Base-by-base conservation (phyloP, 2,888 invertebrate species). In the Coenonympha arcania region DNA sequence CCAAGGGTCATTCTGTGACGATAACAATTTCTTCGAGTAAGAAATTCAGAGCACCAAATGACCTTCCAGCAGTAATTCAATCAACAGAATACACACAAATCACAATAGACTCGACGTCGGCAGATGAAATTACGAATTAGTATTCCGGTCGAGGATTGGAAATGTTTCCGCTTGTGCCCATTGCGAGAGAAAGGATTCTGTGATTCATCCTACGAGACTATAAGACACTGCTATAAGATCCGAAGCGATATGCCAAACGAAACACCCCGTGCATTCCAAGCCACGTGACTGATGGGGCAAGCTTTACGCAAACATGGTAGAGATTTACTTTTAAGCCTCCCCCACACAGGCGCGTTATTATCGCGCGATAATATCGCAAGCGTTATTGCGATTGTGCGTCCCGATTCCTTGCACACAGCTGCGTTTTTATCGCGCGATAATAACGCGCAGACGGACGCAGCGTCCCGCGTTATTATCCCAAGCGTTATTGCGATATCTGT, bases 191-290 rank as follows among this genome's bases (percentile, higher is more conserved):
- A 55, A 36, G 52, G 51, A 53, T 49, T 49, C 47, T 37, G 52
- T 59, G 59, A 59, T 50, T 59, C 57, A 59, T 56, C 49, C 46
- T 48, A 50, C 51, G 33, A 44, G 48, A 36, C 55, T n/a, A n/a
- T n/a, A n/a, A n/a, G 55, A 59, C 54, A 54, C 56, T 50, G 9
- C 6, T 18, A 9, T 24, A 13, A 44, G 34, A 52, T 52, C 42
- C 24, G 45, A 30, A n/a, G 4, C 19, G 41, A 28, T 30, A 19
- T 42, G 26, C 30, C 41, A 11, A 11, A 42, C 18, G 36, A 11
- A 6, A 36, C 36, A 24, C 39, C 24, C 31, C 20, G 9, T 19
- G 33, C 43, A 43, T 43, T 43, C 43, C 43, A 22, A 31, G 13
- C 6, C 18, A 18, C 1, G 5, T 26, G 39, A 24, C 39, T 40